Evolutionary conservation across 2,888 invertebrate species (phyloP), one percentile per base, ranked within the genome.

Genomic region (Drosophila rubida): DNA sequence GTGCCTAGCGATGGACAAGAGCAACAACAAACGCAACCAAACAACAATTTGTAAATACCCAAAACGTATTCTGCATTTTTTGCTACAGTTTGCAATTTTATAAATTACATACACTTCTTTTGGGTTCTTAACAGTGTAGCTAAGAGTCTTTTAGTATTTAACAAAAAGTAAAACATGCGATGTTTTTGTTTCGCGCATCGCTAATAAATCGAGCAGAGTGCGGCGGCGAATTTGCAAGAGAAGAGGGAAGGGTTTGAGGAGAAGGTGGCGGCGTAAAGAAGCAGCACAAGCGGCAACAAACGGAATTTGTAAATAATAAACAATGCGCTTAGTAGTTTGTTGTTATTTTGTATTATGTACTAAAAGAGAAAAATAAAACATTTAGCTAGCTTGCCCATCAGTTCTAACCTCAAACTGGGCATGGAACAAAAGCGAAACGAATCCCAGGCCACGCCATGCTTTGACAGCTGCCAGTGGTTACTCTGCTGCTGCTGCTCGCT

Each of bases 281-380:
- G 7, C 14, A 57, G 13, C 13, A 42, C 70, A 11, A 57, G 42
- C 37, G 13, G 23, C 46, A 37, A 14, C 14, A 48, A 66, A 39
- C 30, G 8, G 45, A 51, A 58, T 70, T 55, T 58, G 74, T 75
- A 74, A 74, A 74, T 74, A 74, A 75, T 75, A 74, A 74, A 74
- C 74, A 74, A 74, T 58, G 54, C 39, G 45, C 39, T 4, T 4
- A 32, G n/a, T 57, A 65, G 65, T 61, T 75, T 70, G 70, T 74
- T 69, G 42, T 75, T 50, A 69, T 69, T 69, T 61, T 69, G 49
- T 57, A 49, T 63, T 30, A 44, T 49, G 35, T 13, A 9, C 27
- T 27, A 27, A 27, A 27, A 19, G 19, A 19, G 19, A 19, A 19
- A 19, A 19, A 19, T 27, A 27, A 27, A 27, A 46, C 27, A 39